A percentile compares a stretch with the other conserved stretches of the same genome.
Evolutionary conservation across 2,113 vertebrate genomes (phyloP).

Genomic region (Recurvirostra avosetta): DNA sequence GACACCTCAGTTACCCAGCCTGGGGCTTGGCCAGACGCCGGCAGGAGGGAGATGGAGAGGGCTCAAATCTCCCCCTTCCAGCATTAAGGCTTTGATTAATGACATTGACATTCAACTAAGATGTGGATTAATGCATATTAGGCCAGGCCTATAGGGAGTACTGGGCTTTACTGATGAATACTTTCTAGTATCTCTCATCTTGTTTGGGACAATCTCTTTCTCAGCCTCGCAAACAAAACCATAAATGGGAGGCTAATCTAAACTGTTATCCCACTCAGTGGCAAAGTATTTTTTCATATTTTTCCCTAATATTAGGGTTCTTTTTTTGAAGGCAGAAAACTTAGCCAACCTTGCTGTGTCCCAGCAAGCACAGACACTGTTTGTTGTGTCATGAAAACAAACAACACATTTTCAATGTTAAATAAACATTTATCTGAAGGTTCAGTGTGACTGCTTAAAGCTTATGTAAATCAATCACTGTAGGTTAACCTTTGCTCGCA

Average conservation of each 20-base stretch:
- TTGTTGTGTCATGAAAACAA: constrained; percentile 35
- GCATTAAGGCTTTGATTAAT: background rate
- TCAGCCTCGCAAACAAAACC: background rate
- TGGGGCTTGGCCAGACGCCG: background rate
- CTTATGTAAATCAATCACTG: constrained; percentile 44
- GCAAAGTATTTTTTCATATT: background rate
- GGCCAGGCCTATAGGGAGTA: background rate
- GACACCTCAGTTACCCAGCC: background rate
- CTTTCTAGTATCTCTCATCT: background rate
- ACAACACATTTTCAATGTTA: constrained; percentile 17
- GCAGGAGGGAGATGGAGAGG: background rate
- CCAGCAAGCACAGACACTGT: background rate
- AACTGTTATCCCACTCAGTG: background rate
- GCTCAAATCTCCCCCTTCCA: background rate
- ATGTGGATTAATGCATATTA: background rate
- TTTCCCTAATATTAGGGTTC: background rate
- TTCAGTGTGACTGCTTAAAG: background rate
- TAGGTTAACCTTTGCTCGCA: constrained; percentile 28
- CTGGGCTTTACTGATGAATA: background rate
- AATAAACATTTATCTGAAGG: constrained; percentile 47
- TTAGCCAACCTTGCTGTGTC: background rate
- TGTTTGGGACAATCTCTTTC: background rate
- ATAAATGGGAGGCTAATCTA: background rate
- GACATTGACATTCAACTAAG: background rate
- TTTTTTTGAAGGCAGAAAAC: background rate